These are phyloP conservation scores for Drosophila neonasuta DNA, from an alignment of 2,888 invertebrate species.

Conservation along the genomic window DNA sequence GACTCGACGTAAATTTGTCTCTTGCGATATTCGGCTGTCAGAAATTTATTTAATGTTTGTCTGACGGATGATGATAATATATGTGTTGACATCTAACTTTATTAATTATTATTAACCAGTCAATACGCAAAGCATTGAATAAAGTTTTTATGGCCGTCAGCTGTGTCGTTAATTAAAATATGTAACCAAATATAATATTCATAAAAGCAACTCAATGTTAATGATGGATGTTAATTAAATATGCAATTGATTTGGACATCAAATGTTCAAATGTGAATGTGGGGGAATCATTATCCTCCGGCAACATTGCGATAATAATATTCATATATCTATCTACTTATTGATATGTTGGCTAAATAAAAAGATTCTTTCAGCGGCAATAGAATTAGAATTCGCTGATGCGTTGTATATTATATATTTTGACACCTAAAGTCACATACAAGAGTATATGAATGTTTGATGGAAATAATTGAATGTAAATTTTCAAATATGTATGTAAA, in stretches of 20 bases:
- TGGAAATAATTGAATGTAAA: slow-evolving; percentile 13
- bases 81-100: slow-evolving; percentile 22
- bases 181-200: slow-evolving; percentile 1
- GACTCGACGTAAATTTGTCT: slow-evolving; percentile 13
- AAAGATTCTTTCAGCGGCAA: neutral
- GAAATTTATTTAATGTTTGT: slow-evolving; percentile 17
- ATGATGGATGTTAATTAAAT: neutral
- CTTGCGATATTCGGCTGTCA: slow-evolving; percentile 10
- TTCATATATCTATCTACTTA: neutral
- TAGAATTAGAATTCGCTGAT: neutral
- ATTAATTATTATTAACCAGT: slow-evolving; percentile 24
- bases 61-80: neutral
- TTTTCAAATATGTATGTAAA: slow-evolving; percentile 8
- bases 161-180: slow-evolving; percentile 4
- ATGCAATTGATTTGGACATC: neutral
- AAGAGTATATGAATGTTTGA: neutral
- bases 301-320: neutral
- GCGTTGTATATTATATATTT: neutral
- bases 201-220: slow-evolving; percentile 3
- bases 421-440: slow-evolving; percentile 5
- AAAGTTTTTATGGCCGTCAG: slow-evolving; percentile 13
- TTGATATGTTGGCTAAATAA: neutral
- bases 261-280: neutral
- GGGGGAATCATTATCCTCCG: neutral
- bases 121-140: slow-evolving; percentile 1